Evolutionary conservation across 2,888 invertebrate species (phyloP), one percentile per base, ranked within the genome.

Genomic region (Macrosoma leucophasiata): DNA sequence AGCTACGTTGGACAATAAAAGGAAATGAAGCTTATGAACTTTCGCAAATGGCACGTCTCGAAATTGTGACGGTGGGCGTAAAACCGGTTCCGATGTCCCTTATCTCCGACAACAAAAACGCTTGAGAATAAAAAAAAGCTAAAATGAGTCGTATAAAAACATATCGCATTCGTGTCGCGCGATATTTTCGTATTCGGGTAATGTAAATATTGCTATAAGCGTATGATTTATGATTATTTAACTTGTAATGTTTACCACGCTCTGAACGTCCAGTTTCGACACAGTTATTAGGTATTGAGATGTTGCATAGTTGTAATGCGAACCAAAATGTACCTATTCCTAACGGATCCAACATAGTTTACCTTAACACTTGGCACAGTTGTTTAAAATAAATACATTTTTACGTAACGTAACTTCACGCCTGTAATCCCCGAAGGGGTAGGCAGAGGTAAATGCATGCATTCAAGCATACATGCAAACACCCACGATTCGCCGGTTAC

Each of bases 181-280:
- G 58, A 57, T 68, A 67, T 68, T 73, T 71, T 66, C 45, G 62
- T 53, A 61, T 65, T 52, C 44, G 43, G 52, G 43, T 63, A 67
- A 61, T 43, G 62, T 65, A 73, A 74, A 77, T 73, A 70, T 75
- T 70, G 57, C 56, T 63, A 48, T 55, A 60, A 57, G 55, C 55
- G 42, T 43, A 52, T 69, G 70, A 71, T 76, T 74, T 68, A 75
- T 72, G 60, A 62, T 66, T 67, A 65, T 69, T 68, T 62, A 55
- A 63, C 59, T 62, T 60, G 55, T 51, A 55, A 52, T 62, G 65
- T 68, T 67, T 64, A 58, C 52, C 36, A 39, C 43, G 43, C 51
- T 43, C 31, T 41, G 45, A 52, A 49, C 52, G 48, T 41, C 31
- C 46, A n/a, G 55, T 58, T 56, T 60, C 57, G 48, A 57, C 55